Evolutionary conservation across 2,797 vertebrate genomes (phyloP), one percentile per base, ranked within the genome.

Genomic region (Iguana delicatissima): DNA sequence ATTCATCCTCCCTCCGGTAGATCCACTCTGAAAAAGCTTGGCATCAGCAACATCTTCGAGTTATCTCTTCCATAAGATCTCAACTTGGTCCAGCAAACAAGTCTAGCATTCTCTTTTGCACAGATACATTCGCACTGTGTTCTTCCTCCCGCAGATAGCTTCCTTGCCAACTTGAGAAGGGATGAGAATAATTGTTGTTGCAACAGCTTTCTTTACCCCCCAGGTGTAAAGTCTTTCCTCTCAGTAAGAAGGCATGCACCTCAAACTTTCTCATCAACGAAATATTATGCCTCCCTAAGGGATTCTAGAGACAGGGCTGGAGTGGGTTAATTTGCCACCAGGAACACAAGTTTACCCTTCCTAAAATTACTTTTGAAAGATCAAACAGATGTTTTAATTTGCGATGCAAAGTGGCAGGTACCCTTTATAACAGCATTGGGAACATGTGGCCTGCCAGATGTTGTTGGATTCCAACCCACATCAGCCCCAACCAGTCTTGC

Each of bases 21-120:
- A 50, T 0, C 64, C 67, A 52, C 46, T 84, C 32, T 93, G 91
- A 35, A 95, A 94, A 90, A 67, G 3, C 32, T 9, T 6, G 22
- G 18, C 35, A 22, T 62, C 13, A 35, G 14, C 24, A 14, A 76
- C 52, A 59, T 35, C 55, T 2, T 62, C 1, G 24, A 10, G 9
- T 26, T 29, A 26, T 76, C 38, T 62, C 26, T 52, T 59, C 13
- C 55, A 84, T 64, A 64, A 74, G 24, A 42, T 69, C 74, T 55
- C 22, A 52, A 32, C n/a, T 50, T 42, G 46, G 42, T 26, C 9
- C 52, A 59, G 16, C 35, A 42, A 13, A 22, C n/a, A 52, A 29
- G 29, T 3, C 22, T 35, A 8, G 52, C 18, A 22, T 64, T 12
- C 26, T n/a, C 42, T 50, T n/a, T 55, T n/a, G 18, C 16, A 35